Percentiles rank a stretch among this genome's conserved stretches.
Conservation (phyloP, 1,140 invertebrate species). For the Neocloeon triangulifer region DNA sequence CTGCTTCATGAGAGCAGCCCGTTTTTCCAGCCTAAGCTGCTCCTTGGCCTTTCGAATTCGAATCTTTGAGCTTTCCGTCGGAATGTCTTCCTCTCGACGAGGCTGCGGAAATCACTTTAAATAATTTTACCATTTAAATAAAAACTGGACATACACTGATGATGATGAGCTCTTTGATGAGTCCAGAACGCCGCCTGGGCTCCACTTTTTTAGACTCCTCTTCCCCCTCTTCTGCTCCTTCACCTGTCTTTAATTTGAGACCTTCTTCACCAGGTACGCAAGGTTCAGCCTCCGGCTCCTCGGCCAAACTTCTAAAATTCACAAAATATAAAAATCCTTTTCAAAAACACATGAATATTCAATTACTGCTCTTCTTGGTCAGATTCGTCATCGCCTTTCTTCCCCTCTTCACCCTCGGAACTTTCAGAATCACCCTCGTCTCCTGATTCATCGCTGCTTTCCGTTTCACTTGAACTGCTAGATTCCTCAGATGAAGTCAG, state of each 20-base stretch:
- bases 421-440: constrained; percentile 18
- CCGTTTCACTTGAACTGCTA: constrained; percentile 10
- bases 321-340: neutral
- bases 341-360: too few species aligned
- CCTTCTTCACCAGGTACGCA: too few species aligned
- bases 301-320: neutral
- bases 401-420: constrained; percentile 22
- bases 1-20: neutral
- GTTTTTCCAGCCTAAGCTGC: neutral
- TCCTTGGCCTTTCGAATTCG: constrained; percentile 1
- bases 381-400: constrained; percentile 22
- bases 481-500: constrained; percentile 18
- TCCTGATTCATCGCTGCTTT: constrained; percentile 18
- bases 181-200: too few species aligned
- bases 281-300: constrained; percentile 7
- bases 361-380: too few species aligned
- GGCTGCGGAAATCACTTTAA: too few species aligned
- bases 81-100: too few species aligned
- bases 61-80: too few species aligned
- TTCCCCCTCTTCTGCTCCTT: constrained; percentile 15
- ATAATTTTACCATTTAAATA: too few species aligned
- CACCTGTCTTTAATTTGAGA: too few species aligned
- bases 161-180: neutral
- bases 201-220: constrained; percentile 13
- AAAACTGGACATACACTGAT: too few species aligned